Percentiles rank a stretch among this genome's conserved stretches.
Conservation (phyloP, 2,113 vertebrate genomes). For the Hucho hucho region DNA sequence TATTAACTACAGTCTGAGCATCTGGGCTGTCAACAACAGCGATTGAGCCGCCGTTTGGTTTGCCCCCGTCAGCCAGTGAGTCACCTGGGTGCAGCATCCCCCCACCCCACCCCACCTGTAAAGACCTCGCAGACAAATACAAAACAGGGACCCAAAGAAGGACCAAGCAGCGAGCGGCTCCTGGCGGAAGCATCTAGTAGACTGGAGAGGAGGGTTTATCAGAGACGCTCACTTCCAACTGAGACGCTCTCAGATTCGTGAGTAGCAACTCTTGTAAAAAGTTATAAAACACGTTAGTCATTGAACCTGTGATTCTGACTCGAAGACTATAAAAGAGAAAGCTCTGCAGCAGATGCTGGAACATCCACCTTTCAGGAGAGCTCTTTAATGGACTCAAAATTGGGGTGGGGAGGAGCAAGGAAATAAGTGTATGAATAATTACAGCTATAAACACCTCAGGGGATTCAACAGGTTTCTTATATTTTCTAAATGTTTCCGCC, state of each 20-base stretch:
- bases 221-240: too few species aligned
- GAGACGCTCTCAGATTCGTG: too few species aligned
- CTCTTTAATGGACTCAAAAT: background rate
- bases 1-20: slow-evolving; percentile 50
- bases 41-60: slow-evolving; percentile 26
- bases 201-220: too few species aligned
- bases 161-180: background rate
- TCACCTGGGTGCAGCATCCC: slow-evolving; percentile 43
- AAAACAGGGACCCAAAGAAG: background rate
- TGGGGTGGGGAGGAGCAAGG: slow-evolving; percentile 38
- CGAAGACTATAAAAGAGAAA: background rate
- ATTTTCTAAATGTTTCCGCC: slow-evolving; percentile 61
- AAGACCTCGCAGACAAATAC: background rate
- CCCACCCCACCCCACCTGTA: background rate
- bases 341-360: background rate
- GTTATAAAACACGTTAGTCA: too few species aligned
- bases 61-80: slow-evolving; percentile 47
- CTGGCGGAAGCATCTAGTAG: too few species aligned
- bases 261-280: too few species aligned
- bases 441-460: slow-evolving; percentile 66
- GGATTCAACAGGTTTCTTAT: slow-evolving; percentile 52
- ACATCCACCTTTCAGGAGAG: background rate
- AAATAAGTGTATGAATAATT: slow-evolving; percentile 69
- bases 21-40: slow-evolving; percentile 48
- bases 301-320: too few species aligned